Evolutionary conservation across 2,113 vertebrate species (phyloP), one percentile per base, ranked within the genome.

Genomic region (Larimichthys polyactis): DNA sequence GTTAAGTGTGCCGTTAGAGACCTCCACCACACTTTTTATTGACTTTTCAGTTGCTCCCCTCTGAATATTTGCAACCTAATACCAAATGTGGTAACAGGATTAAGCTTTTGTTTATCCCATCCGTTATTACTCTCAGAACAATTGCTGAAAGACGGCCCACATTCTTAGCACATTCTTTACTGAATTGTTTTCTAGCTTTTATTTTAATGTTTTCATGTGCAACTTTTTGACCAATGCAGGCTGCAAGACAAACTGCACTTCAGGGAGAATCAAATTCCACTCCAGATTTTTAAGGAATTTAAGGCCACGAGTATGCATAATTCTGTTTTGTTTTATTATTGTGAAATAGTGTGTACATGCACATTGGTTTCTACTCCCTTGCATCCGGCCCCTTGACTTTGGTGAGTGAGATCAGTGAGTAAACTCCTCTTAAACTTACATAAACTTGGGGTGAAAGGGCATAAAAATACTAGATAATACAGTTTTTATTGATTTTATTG

Each of bases 311-410:
- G 24, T 32, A n/a, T 0, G 32, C 71, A 48, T 48, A 36, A 4
- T 59, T 77, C 55, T 32, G 49, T 78, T 78, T 74, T 62, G 27
- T 65, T 82, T 15, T 57, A 66, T 58, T 48, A 70, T 67, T 80
- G 60, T 58, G 49, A 71, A 84, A 86, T 48, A 24, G 48, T 69
- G 29, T n/a, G 24, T 73, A 72, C 44, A 15, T 19, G 20, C 11
- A 79, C 62, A 59, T n/a, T 0, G 1, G 52, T 76, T 55, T 68
- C 14, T 20, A 20, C 4, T 76, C 58, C 59, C 55, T 73, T 15
- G 52, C n/a, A 49, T 69, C 22, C 32, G 75, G 78, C 62, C 70
- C 51, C 0, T 22, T 12, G 32, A 74, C 27, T 78, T 15, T 66
- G 32, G 29, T 17, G 27, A 46, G 19, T 80, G 11, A 83, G 16